These are phyloP conservation scores for Pleuronectes platessa DNA, from an alignment of 2,113 vertebrate species.

Conservation along the genomic window DNA sequence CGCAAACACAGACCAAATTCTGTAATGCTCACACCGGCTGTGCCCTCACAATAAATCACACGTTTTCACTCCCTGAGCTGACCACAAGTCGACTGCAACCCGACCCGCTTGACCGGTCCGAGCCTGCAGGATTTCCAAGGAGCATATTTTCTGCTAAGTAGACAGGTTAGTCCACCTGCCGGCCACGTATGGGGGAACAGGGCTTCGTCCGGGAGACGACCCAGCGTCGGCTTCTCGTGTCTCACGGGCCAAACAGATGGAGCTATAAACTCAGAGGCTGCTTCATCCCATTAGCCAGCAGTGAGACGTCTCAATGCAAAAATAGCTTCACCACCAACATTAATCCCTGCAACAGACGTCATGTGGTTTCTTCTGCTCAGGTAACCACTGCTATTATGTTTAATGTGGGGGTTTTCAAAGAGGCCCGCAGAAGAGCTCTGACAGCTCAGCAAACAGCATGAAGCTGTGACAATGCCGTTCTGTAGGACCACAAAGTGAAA, in stretches of 20 bases:
- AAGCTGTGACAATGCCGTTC: conserved; percentile 31
- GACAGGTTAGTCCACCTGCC: conserved; percentile 67
- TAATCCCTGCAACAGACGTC: conserved; percentile 61
- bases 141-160: conserved; percentile 52
- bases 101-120: conserved; percentile 47
- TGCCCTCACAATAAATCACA: conserved; percentile 63
- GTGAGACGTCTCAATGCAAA: conserved; percentile 42
- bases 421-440: conserved; percentile 49
- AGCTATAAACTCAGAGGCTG: conserved; percentile 45
- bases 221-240: conserved; percentile 24
- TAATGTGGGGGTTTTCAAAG: conserved; percentile 66
- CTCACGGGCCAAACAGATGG: conserved; percentile 48
- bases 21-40: conserved; percentile 64
- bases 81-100: conserved; percentile 60
- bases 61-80: conserved; percentile 37
- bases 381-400: conserved; percentile 67
- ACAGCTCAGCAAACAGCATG: conserved; percentile 15
- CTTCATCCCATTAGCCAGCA: conserved; percentile 43
- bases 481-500: not conserved
- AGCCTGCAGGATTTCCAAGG: conserved; percentile 41
- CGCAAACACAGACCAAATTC: conserved; percentile 64
- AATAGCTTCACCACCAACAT: conserved; percentile 48
- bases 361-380: conserved; percentile 60
- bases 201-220: conserved; percentile 23
- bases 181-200: conserved; percentile 50